Conservation (phyloP, 2,888 invertebrate species). For the Trichogramma evanescens region DNA sequence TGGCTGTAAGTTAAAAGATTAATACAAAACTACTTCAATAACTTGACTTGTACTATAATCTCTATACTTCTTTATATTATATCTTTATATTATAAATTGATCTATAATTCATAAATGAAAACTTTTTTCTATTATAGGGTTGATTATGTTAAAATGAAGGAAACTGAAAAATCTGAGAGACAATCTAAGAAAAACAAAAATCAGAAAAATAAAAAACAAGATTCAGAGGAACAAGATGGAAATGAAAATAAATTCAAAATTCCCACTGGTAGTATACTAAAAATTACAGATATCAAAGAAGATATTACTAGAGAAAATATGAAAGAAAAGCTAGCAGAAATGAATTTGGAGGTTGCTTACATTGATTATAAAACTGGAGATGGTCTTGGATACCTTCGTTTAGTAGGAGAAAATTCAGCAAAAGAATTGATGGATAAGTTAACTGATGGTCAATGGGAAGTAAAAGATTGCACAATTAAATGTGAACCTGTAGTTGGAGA, state of each 20-base stretch:
- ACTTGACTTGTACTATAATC: neutral
- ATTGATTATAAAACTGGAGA: constrained; percentile 73
- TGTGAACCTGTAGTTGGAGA: constrained; percentile 39
- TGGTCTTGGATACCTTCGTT: constrained; percentile 64
- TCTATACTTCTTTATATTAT: neutral
- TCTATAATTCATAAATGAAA: neutral
- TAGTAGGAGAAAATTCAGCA: constrained; percentile 64
- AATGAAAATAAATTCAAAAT: constrained; percentile 34
- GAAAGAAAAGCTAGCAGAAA: constrained; percentile 60
- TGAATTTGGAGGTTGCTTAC: constrained; percentile 60
- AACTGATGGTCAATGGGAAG: constrained; percentile 41
- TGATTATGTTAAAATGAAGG: constrained; percentile 61
- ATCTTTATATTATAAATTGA: neutral
- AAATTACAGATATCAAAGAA: constrained; percentile 59
- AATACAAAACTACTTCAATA: neutral
- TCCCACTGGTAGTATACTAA: constrained; percentile 68
- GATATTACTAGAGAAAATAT: constrained; percentile 65
- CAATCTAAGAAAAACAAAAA: constrained; percentile 52
- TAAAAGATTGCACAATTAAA: constrained; percentile 26
- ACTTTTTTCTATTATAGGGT: constrained; percentile 24
- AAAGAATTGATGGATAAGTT: constrained; percentile 59
- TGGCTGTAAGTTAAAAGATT: constrained; percentile 55
- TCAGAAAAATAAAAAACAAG: constrained; percentile 8
- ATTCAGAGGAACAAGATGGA: constrained; percentile 9
- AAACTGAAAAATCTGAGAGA: constrained; percentile 58